These are phyloP conservation scores for Pygathrix nemaeus DNA, from an alignment of 2,113 vertebrate species.

Conservation along the genomic window DNA sequence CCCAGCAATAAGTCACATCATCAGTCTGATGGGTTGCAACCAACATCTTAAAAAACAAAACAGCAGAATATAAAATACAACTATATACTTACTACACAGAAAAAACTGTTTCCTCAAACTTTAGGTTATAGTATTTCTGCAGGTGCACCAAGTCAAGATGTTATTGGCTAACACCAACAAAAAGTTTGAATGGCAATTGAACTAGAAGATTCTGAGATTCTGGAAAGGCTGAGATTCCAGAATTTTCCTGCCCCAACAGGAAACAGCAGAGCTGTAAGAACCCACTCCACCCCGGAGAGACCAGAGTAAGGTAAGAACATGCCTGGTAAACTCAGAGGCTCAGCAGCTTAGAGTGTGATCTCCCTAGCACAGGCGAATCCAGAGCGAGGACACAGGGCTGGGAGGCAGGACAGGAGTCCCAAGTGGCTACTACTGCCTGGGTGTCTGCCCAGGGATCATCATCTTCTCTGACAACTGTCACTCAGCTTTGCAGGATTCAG, in stretches of 20 bases:
- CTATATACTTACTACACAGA: not conserved
- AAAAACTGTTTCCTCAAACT: not conserved
- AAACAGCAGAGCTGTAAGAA: not conserved
- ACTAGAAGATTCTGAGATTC: not conserved
- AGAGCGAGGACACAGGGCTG: rapidly evolving
- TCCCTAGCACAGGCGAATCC: not conserved
- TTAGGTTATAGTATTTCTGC: not conserved
- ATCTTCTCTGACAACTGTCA: not conserved
- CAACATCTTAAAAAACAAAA: not conserved
- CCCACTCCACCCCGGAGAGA: not conserved
- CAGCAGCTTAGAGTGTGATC: not conserved
- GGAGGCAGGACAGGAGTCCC: not conserved
- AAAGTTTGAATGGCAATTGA: not conserved
- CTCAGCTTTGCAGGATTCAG: rapidly evolving
- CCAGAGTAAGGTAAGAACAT: not conserved
- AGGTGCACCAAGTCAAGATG: not conserved
- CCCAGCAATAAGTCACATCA: not conserved
- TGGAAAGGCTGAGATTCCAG: not conserved
- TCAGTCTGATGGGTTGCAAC: not conserved
- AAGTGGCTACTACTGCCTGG: no score
- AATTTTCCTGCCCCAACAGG: not conserved
- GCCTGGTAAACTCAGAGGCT: not conserved
- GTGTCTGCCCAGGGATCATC: not conserved
- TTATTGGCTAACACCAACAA: not conserved
- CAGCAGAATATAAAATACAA: not conserved